Percentiles rank a stretch among this genome's conserved stretches.
These are phyloP conservation scores for Silurus meridionalis DNA, from an alignment of 2,113 vertebrate genomes.

Conservation along the genomic window DNA sequence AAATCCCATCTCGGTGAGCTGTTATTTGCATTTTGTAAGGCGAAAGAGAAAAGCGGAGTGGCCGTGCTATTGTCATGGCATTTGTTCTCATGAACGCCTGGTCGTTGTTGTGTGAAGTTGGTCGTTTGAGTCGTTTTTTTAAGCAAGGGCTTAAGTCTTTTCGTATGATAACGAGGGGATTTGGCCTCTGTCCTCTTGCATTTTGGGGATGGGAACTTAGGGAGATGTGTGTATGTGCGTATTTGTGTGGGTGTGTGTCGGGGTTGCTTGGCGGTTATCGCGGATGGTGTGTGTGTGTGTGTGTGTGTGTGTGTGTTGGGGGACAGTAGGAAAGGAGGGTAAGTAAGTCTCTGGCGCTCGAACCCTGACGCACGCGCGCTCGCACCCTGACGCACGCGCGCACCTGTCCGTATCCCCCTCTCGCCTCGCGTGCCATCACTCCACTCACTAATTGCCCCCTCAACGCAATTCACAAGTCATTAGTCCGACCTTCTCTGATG, in stretches of 20 bases:
- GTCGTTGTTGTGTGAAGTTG: slow-evolving; percentile 74
- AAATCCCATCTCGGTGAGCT: slow-evolving; percentile 65
- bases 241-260: neutral
- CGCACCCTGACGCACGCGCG: neutral
- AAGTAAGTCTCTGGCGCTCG: neutral
- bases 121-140: slow-evolving; percentile 65
- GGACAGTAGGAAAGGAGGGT: no score
- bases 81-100: slow-evolving; percentile 80
- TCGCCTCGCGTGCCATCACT: slow-evolving; percentile 79
- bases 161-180: slow-evolving; percentile 77
- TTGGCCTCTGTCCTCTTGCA: slow-evolving; percentile 69
- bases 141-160: slow-evolving; percentile 73
- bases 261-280: no score
- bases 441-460: slow-evolving; percentile 69
- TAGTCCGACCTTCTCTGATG: slow-evolving; percentile 51
- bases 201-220: slow-evolving; percentile 51
- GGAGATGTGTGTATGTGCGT: slow-evolving; percentile 37
- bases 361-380: neutral
- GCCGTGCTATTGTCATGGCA: slow-evolving; percentile 71
- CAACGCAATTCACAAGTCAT: slow-evolving; percentile 64
- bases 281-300: slow-evolving; percentile 34
- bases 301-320: neutral
- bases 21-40: slow-evolving; percentile 78
- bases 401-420: slow-evolving; percentile 62
- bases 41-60: slow-evolving; percentile 61